phyloP scores from a whole-genome alignment of 2,888 invertebrate genomes.

The Autographa gamma region DNA sequence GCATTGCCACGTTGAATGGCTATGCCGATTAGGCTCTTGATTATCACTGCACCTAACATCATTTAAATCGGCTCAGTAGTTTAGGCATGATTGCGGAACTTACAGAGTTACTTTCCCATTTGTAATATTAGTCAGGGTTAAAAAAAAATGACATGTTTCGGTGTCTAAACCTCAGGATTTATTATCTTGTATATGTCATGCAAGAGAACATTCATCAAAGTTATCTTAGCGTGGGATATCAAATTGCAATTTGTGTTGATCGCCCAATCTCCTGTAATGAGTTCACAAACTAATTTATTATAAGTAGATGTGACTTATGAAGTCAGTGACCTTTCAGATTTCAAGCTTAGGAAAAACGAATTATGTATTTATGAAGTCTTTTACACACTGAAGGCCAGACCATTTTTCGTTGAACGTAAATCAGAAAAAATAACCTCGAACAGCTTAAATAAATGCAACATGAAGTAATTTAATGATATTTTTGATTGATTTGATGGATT shows the following conservation, averaged over 20 bases:
- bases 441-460: no score
- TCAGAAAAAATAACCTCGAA: no score
- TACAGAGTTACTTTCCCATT: no score
- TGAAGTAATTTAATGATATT: no score
- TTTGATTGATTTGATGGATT: no score
- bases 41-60: no score
- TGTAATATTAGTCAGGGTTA: no score
- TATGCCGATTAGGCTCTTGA: no score
- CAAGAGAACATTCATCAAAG: background rate
- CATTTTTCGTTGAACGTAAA: background rate
- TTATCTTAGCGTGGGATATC: background rate
- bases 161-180: background rate
- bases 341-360: background rate
- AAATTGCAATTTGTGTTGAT: conserved; percentile 1
- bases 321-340: background rate
- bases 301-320: background rate
- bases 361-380: background rate
- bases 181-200: background rate
- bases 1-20: no score
- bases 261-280: conserved; percentile 1
- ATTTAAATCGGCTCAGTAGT: no score
- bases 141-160: background rate
- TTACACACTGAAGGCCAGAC: background rate
- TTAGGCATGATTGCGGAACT: no score
- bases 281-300: conserved; percentile 5